A percentile compares a stretch with the other conserved stretches of the same genome.
These are phyloP conservation scores for Megastigmus dorsalis DNA, from an alignment of 2,888 invertebrate genomes.

Conservation along the genomic window DNA sequence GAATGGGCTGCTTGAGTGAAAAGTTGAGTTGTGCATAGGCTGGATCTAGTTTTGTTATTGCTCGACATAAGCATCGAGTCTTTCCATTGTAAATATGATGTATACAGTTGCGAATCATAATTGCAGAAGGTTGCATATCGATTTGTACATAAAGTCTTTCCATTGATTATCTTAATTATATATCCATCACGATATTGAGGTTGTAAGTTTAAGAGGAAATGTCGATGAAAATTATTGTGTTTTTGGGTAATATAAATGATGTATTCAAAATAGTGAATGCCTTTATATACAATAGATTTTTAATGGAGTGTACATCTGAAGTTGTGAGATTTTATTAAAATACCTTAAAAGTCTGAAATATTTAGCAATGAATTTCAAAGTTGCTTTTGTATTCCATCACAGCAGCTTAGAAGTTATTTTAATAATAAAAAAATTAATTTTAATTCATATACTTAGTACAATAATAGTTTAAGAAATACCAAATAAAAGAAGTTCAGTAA, in stretches of 20 bases:
- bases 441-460: too few species aligned
- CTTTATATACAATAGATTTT: background rate
- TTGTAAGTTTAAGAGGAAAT: slow-evolving; percentile 30
- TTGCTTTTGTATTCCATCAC: background rate
- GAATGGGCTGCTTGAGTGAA: slow-evolving; percentile 33
- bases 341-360: background rate
- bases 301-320: background rate
- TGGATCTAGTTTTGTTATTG: slow-evolving; percentile 49
- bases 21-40: slow-evolving; percentile 27
- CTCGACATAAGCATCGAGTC: slow-evolving; percentile 39
- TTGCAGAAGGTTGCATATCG: slow-evolving; percentile 46
- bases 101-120: slow-evolving; percentile 48
- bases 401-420: too few species aligned
- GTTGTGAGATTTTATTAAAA: background rate
- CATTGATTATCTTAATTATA: slow-evolving; percentile 40
- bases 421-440: too few species aligned
- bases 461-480: too few species aligned
- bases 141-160: slow-evolving; percentile 52
- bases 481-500: too few species aligned
- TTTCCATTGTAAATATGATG: slow-evolving; percentile 54
- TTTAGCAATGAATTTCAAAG: background rate
- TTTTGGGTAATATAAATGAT: slow-evolving; percentile 6
- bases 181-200: slow-evolving; percentile 31
- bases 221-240: slow-evolving; percentile 21
- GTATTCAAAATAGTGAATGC: background rate